Percentiles rank a stretch among this genome's conserved stretches.
phyloP scores from a whole-genome alignment of 2,113 vertebrate genomes.

The Mustela nigripes region DNA sequence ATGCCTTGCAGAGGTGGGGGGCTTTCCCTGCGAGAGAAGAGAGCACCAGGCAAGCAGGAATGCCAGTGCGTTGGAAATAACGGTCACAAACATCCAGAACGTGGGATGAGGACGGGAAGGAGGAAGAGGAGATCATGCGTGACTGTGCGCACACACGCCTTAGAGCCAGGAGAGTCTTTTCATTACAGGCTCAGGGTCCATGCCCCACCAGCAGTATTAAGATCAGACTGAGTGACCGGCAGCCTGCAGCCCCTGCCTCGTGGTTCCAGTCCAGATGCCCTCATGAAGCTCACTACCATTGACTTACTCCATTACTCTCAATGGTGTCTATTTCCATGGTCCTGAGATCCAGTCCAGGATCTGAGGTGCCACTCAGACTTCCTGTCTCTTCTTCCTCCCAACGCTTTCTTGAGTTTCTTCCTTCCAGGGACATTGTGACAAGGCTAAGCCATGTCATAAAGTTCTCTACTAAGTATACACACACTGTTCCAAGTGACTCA shows the following conservation, averaged over 20 bases:
- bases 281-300: too few species aligned
- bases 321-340: not conserved
- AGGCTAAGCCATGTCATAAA: not conserved
- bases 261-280: not conserved
- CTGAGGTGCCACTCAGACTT: not conserved
- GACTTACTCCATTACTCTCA: too few species aligned
- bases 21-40: not conserved
- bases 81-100: too few species aligned
- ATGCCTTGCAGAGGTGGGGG: not conserved
- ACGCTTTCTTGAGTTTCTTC: not conserved
- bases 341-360: not conserved
- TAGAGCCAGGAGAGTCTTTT: not conserved
- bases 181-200: fast-evolving
- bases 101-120: not conserved
- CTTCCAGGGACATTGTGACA: not conserved
- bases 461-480: not conserved
- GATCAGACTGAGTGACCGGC: too few species aligned
- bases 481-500: not conserved
- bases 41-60: not conserved
- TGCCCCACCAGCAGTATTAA: not conserved
- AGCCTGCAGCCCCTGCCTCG: not conserved
- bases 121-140: not conserved
- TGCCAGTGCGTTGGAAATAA: too few species aligned
- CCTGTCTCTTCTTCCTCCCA: not conserved
- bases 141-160: not conserved